These are phyloP conservation scores for Corythaixoides concolor DNA, from an alignment of 2,113 vertebrate genomes.

Conservation along the genomic window DNA sequence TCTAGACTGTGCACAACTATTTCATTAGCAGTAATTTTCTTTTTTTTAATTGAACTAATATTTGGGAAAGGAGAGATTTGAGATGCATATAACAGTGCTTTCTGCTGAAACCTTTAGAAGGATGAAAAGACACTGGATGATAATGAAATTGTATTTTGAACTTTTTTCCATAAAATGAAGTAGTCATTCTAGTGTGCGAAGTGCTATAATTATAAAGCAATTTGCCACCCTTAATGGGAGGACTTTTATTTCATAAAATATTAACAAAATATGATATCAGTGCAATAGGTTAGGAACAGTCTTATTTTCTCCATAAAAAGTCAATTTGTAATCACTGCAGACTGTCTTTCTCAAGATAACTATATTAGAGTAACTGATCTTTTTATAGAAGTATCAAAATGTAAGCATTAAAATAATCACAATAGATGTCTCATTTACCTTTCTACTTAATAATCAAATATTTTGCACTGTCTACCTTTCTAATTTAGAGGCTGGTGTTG, in stretches of 20 bases:
- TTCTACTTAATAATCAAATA: slow-evolving; percentile 11
- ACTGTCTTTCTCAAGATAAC: slow-evolving; percentile 58
- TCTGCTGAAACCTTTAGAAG: slow-evolving; percentile 36
- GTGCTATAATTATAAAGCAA: slow-evolving; percentile 81
- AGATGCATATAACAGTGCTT: neutral
- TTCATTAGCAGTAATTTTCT: slow-evolving; percentile 27
- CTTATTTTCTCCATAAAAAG: slow-evolving; percentile 80
- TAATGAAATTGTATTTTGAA: slow-evolving; percentile 65
- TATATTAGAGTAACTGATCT: slow-evolving; percentile 36
- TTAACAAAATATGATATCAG: slow-evolving; percentile 82
- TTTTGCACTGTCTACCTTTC: slow-evolving; percentile 22
- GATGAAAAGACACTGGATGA: slow-evolving; percentile 39
- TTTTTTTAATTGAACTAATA: slow-evolving; percentile 56
- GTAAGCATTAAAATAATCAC: slow-evolving; percentile 41
- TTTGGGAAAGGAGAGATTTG: slow-evolving; percentile 43
- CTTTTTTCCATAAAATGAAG: slow-evolving; percentile 68
- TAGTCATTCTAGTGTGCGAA: slow-evolving; percentile 72
- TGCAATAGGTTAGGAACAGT: slow-evolving; percentile 79
- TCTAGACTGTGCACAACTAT: neutral
- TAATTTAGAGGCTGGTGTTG: neutral
- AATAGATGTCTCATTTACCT: neutral
- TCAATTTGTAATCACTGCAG: slow-evolving; percentile 71
- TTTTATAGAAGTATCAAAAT: slow-evolving; percentile 14
- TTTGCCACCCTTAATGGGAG: slow-evolving; percentile 79
- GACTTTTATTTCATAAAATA: slow-evolving; percentile 83